Percentiles rank a stretch among this genome's conserved stretches.
phyloP scores from a whole-genome alignment of 2,888 invertebrate genomes.

The Stenurella melanura region DNA sequence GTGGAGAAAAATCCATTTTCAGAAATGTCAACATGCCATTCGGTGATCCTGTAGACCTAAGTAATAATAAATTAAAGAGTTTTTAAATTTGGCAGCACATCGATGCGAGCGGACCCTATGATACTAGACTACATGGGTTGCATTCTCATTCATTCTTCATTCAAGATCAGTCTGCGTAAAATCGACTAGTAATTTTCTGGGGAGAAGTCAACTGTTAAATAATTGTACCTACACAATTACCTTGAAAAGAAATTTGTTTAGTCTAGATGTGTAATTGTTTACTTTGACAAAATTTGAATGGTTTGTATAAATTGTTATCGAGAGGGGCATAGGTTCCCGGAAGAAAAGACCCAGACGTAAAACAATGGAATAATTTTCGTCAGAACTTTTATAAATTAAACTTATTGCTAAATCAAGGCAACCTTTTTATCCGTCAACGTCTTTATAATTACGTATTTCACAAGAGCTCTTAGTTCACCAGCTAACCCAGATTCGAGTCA shows the following conservation, averaged over 20 bases:
- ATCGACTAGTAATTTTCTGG: no score
- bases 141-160: no score
- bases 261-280: no score
- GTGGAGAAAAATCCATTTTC: no score
- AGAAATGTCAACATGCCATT: no score
- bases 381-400: slow-evolving; percentile 17
- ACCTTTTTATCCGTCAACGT: slow-evolving; percentile 32
- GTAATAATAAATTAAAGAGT: no score
- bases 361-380: not conserved
- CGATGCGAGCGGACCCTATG: no score
- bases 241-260: not conserved
- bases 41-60: no score
- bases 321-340: not conserved
- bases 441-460: slow-evolving; percentile 32
- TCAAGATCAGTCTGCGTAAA: no score
- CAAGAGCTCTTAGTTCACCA: slow-evolving; percentile 30
- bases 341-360: not conserved
- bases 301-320: not conserved
- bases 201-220: not conserved
- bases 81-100: no score
- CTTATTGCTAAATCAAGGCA: slow-evolving; percentile 23
- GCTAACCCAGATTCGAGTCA: slow-evolving; percentile 45
- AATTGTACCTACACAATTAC: not conserved
- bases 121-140: no score
- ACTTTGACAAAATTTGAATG: not conserved